Base-by-base conservation (phyloP, 1,140 invertebrate species). In the Diprion similis region DNA sequence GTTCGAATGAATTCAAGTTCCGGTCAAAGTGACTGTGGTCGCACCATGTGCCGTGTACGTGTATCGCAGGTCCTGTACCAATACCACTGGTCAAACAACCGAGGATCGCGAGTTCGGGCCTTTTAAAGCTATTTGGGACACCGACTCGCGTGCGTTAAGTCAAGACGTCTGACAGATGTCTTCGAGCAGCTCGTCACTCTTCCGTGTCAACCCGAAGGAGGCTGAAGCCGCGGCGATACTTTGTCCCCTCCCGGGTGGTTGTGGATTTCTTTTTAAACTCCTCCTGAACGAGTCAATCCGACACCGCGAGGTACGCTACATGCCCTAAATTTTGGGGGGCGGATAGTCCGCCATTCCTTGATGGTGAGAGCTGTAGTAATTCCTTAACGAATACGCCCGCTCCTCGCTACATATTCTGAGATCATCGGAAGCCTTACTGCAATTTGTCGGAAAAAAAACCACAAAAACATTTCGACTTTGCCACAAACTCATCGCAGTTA, bases 151-250 rank as follows among this genome's bases (percentile, higher is more conserved):
- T 84, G 24, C 84, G 78, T 78, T 75, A 46, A 81, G 82, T 37
- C 24, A 37, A 37, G 24, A 37, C 24, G 24, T 37, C 83, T 87
- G 84, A 87, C 84, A 82, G 83, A 86, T 86, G 82, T 83, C 81
- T 79, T 77, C 73, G 78, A 76, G 75, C 77, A 78, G 80, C 80
- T 80, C 82, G 83, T 86, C 84, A 84, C 79, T 84, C 83, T 86
- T 79, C 19, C 18, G 59, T 13, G 17, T 45, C 46, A 19, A 18
- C 46, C 45, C 66, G 75, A 79, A 81, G 79, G 48, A 82, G 82
- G 78, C 77, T 76, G 80, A 85, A 84, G 78, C 84, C 85, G 84
- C 84, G 83, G 85, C 79, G 84, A 86, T 84, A 86, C 86, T 87
- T 87, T 83, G 83, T 86, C 83, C 72, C 46, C 64, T 24, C 67